A percentile compares a stretch with the other conserved stretches of the same genome.
Evolutionary conservation across 1,140 invertebrate species (phyloP).

Genomic region (Drosophila guanche): DNA sequence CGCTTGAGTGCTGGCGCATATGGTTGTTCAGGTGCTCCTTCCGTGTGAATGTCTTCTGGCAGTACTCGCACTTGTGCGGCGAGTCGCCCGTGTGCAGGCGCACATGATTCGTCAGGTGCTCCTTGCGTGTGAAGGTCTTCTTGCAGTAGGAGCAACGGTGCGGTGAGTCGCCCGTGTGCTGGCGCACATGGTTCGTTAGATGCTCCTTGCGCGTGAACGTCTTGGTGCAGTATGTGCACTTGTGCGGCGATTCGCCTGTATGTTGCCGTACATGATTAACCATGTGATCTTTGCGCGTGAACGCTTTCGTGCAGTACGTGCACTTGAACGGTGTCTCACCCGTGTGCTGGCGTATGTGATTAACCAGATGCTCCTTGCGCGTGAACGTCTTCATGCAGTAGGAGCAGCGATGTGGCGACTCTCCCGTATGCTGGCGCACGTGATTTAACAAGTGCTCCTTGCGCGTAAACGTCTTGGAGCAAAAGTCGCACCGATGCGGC

Average conservation of each 20-base stretch:
- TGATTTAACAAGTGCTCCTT: slow-evolving; percentile 93
- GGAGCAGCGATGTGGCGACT: slow-evolving; percentile 86
- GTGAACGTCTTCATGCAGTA: slow-evolving; percentile 90
- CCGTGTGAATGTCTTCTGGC: slow-evolving; percentile 92
- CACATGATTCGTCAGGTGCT: slow-evolving; percentile 95
- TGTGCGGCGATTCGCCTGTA: slow-evolving; percentile 92
- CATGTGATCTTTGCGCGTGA: slow-evolving; percentile 91
- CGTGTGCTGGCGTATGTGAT: slow-evolving; percentile 92
- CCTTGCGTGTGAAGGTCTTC: slow-evolving; percentile 92
- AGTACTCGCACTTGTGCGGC: slow-evolving; percentile 92
- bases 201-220: slow-evolving; percentile 91
- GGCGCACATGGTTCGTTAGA: slow-evolving; percentile 87
- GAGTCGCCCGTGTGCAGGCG: slow-evolving; percentile 89
- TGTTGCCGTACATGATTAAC: slow-evolving; percentile 92
- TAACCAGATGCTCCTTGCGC: slow-evolving; percentile 91
- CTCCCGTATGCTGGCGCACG: slow-evolving; percentile 90
- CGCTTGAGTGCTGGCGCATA: slow-evolving; percentile 89
- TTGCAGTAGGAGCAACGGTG: slow-evolving; percentile 90
- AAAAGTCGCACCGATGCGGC: slow-evolving; percentile 93
- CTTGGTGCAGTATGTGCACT: slow-evolving; percentile 92
- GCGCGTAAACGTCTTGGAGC: slow-evolving; percentile 92
- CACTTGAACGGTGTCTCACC: slow-evolving; percentile 93
- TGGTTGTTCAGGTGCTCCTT: slow-evolving; percentile 92
- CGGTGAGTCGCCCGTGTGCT: slow-evolving; percentile 92
- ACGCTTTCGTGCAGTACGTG: slow-evolving; percentile 93